A percentile compares a stretch with the other conserved stretches of the same genome.
Conservation (phyloP, 2,797 vertebrate species). For the Hippopotamyrus pictus region DNA sequence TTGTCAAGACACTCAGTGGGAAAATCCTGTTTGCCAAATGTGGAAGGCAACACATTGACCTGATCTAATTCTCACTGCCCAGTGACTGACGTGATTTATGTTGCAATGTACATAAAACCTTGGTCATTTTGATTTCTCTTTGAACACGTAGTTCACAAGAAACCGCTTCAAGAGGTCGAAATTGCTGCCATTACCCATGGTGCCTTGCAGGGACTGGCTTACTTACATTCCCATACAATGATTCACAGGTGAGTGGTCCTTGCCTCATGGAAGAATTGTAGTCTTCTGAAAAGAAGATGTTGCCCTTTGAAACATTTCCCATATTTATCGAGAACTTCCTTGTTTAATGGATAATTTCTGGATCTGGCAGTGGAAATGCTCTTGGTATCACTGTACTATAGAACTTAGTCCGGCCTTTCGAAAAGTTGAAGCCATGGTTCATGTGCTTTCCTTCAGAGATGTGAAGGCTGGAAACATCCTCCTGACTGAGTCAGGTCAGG, state of each 20-base stretch:
- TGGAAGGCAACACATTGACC: background rate
- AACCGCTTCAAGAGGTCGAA: constrained; percentile 96
- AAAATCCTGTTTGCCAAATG: background rate
- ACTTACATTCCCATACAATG: constrained; percentile 93
- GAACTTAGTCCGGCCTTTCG: background rate
- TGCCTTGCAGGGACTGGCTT: constrained; percentile 97
- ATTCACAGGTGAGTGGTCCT: constrained; percentile 82
- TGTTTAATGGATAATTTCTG: background rate
- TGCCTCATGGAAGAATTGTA: background rate
- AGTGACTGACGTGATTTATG: background rate
- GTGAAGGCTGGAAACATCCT: constrained; percentile 99
- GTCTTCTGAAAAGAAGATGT: background rate
- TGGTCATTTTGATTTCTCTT: constrained; percentile 2
- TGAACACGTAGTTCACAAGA: constrained; percentile 81
- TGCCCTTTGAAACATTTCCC: background rate
- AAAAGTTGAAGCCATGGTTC: background rate
- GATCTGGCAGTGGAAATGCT: background rate
- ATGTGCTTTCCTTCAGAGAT: constrained; percentile 64
- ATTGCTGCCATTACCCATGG: constrained; percentile 98
- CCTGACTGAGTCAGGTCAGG: constrained; percentile 93
- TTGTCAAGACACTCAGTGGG: background rate
- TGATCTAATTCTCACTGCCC: background rate
- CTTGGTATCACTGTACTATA: background rate
- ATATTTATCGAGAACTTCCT: background rate
- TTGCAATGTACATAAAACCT: background rate